Evolutionary conservation across 37 sponge, comb jelly and placozoan genomes (phyloP), one percentile per base, ranked within the genome.

Genomic region (Amphimedon queenslandica): DNA sequence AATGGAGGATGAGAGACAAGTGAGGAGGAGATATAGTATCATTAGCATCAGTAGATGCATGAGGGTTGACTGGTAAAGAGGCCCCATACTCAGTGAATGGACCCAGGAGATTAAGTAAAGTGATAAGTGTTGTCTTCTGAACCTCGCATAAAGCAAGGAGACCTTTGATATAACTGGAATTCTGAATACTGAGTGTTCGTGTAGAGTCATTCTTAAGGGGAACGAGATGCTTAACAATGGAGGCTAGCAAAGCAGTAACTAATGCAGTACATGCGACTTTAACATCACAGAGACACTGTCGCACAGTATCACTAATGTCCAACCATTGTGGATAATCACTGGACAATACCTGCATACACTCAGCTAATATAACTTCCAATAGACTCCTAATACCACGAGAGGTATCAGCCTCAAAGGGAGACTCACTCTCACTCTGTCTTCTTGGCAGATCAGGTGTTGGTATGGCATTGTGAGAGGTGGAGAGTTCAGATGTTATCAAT

Each of bases 91-190:
- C 53, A 47, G 53, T 13, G 53, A 18, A 47, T 47, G 13, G 8
- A 47, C 13, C 53, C 13, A 47, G 13, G 8, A 47, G 13, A 13
- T 47, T 8, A 18, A 47, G 13, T 47, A 47, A 47, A 8, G 53
- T 13, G 13, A 13, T 47, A 8, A 47, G 13, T 18, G 53, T 47
- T 18, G 8, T 47, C 43, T 67, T 78, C 75, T 85, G 85, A 10
- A 85, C 68, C 3, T 85, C 85, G 56, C 85, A 85, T 24, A 85
- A 74, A 27, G 79, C 57, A n/a, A 85, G 60, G 60, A 85, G 63
- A 23, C 76, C 85, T 57, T 73, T 47, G 51, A 85, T 73, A 35
- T 66, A 84, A 41, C 77, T 71, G 1, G 77, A 43, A 38, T 64
- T 71, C 23, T 30, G 3, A 0, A 82, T 64, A 28, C 29, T 47